Base-by-base conservation (phyloP, 2,113 vertebrate species). In the Geothlypis trichas region DNA sequence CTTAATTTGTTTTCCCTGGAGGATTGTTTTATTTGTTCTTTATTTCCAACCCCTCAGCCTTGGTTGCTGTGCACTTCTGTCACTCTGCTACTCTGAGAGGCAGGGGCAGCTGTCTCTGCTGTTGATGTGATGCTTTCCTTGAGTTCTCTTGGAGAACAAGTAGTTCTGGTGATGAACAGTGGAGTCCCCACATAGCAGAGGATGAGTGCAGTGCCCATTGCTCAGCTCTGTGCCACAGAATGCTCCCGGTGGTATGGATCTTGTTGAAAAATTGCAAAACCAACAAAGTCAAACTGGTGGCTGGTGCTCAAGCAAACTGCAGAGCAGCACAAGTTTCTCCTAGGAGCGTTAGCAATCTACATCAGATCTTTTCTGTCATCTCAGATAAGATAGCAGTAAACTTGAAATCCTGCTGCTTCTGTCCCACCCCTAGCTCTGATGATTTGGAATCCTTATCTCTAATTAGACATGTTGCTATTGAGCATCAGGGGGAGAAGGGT, bases 401-500 rank as follows among this genome's bases (percentile, higher is more conserved):
- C 39, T 65, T 63, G 77, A 65, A 91, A 87, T 39, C 58, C 62
- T 61, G 0, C 54, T 85, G 49, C 51, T 83, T 87, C 52, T 3
- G 2, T 41, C 28, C 22, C 11, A 42, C 27, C 15, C 33, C 9
- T 8, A 13, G 27, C 52, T 67, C 57, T 0, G 6, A 51, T 71
- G 72, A 3, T 75, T 89, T 39, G 28, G 59, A 19, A 28, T 73
- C 33, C 41, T 57, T 52, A 21, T 57, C 49, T 85, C 37, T 82
- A 15, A 68, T 75, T 66, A 52, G 49, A 66, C 30, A n/a, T 33
- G n/a, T 51, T 74, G 57, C 26, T 87, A 0, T 39, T 75, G 44
- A 65, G 10, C 66, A n/a, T 87, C 24, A 0, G 0, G 1, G 24
- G 20, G 3, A 51, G 42, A 42, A 26, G 24, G 19, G 9, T 2